Base-by-base conservation (phyloP, 2,888 invertebrate species). In the Euzetes globulus region DNA sequence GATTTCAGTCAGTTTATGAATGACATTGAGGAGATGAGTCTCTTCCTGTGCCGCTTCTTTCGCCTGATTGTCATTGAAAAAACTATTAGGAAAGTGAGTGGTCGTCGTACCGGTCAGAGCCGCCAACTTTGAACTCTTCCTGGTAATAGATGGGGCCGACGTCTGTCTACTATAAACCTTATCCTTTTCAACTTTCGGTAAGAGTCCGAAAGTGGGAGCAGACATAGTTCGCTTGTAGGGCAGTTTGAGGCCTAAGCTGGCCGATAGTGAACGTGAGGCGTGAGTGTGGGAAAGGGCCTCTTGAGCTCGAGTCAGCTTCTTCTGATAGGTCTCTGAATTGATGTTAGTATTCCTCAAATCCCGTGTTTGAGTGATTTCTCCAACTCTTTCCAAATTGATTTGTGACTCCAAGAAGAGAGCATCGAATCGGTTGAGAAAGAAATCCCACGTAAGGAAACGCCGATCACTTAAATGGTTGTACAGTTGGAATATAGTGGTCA, bases 351-450 rank as follows among this genome's bases (percentile, higher is more conserved):
- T 92, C 76, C 91, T 88, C 77, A 96, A 85, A 84, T 97, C 97
- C 84, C 92, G 87, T 71, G 92, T 85, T 81, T 89, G 91, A 0
- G 90, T 86, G 76, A 93, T 88, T 80, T 96, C 95, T 4, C 93
- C 91, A 25, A 88, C 86, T 83, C 90, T 91, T 81, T 92, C 52
- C 9, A 52, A 52, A 72, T 29, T 33, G 55, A 71, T 74, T 85
- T 99, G 98, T 0, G 97, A 94, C 84, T 99, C 99, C 41, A 99
- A 85, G 80, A 95, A 93, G 5, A 99, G 84, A 0, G 95, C 91
- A 82, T 99, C 98, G 82, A 99, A 98, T 74, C 94, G 88, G 82
- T 94, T 93, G 29, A 97, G 87, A 83, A 99, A 99, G 86, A 99
- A 99, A 78, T 97, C 94, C 97, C 99, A 99, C 0, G 91, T 89